Evolutionary conservation across 2,797 vertebrate species (phyloP).

Genomic region (Megaceryle alcyon): DNA sequence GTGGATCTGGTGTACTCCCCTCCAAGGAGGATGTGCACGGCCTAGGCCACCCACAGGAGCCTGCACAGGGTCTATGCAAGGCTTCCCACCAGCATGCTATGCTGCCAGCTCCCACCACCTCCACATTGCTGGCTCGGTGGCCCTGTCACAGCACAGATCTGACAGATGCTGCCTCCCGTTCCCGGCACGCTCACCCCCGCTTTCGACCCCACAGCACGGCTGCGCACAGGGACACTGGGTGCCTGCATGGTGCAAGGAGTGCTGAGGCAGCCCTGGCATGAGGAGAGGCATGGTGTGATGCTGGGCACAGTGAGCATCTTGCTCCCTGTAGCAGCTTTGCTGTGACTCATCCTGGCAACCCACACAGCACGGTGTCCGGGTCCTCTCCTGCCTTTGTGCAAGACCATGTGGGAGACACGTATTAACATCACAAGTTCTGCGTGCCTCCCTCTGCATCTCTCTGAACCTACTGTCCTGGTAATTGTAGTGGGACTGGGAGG

Average conservation of each 20-base stretch:
- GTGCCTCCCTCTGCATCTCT: accelerated
- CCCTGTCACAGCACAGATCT: background rate
- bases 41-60: background rate
- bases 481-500: background rate
- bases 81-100: accelerated
- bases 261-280: background rate
- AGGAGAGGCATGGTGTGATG: accelerated
- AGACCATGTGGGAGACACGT: background rate
- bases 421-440: background rate
- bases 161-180: conserved; percentile 4
- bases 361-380: background rate
- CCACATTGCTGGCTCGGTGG: background rate
- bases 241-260: background rate
- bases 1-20: background rate
- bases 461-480: too few relatives aligned
- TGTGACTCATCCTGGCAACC: conserved; percentile 35
- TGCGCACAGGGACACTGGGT: accelerated
- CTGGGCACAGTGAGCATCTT: background rate
- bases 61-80: background rate
- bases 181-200: accelerated
- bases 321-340: background rate
- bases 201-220: background rate
- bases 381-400: background rate
- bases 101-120: background rate
- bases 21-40: accelerated